Percentiles rank a stretch among this genome's conserved stretches.
These are phyloP conservation scores for Caradrina kadenii DNA, from an alignment of 2,888 invertebrate species.

Conservation along the genomic window DNA sequence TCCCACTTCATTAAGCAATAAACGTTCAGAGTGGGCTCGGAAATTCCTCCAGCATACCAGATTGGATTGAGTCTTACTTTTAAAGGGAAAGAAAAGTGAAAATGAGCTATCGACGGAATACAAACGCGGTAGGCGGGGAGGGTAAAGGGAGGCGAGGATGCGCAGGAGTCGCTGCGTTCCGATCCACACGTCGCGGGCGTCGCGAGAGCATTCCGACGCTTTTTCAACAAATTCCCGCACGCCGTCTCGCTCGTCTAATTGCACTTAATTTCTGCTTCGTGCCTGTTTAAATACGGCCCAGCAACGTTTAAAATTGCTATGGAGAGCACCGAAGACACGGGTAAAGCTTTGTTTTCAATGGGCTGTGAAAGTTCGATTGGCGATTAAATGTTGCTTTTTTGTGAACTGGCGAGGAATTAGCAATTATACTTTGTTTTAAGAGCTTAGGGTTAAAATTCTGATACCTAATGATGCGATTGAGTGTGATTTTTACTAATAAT, in stretches of 20 bases:
- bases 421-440: constrained; percentile 47
- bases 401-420: constrained; percentile 42
- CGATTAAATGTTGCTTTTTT: constrained; percentile 55
- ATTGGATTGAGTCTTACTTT: constrained; percentile 67
- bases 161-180: constrained; percentile 75
- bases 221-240: constrained; percentile 84
- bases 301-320: constrained; percentile 77
- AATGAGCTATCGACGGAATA: constrained; percentile 66
- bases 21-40: constrained; percentile 45
- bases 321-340: constrained; percentile 63
- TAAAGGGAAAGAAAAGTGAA: constrained; percentile 65
- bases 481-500: neutral
- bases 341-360: constrained; percentile 58
- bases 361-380: constrained; percentile 53
- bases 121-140: constrained; percentile 49
- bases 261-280: constrained; percentile 87
- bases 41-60: constrained; percentile 61
- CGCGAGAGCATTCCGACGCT: constrained; percentile 80
- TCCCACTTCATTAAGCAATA: constrained; percentile 58
- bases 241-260: constrained; percentile 86
- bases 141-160: constrained; percentile 39
- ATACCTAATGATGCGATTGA: constrained; percentile 12
- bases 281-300: constrained; percentile 84
- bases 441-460: constrained; percentile 25
- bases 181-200: constrained; percentile 80